Conservation (phyloP, 2,888 invertebrate genomes). For the Phrixothrix hirtus region DNA sequence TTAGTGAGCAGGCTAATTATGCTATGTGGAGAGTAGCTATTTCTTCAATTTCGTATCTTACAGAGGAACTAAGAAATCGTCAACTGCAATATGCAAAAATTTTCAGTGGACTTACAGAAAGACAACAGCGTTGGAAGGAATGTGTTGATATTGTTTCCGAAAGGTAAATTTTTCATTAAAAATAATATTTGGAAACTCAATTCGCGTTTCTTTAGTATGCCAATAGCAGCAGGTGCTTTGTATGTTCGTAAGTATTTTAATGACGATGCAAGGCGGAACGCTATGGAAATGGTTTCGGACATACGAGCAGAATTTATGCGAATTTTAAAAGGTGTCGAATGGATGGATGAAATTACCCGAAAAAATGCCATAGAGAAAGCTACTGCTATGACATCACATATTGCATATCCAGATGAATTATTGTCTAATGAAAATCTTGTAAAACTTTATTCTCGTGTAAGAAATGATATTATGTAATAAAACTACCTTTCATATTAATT, state of each 20-base stretch:
- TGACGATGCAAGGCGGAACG: conserved; percentile 79
- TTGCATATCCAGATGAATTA: conserved; percentile 91
- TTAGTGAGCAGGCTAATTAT: conserved; percentile 81
- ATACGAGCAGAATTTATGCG: conserved; percentile 81
- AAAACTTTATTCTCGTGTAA: conserved; percentile 74
- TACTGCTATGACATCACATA: conserved; percentile 84
- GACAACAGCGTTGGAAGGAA: conserved; percentile 84
- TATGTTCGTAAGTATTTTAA: conserved; percentile 88
- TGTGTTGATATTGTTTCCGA: conserved; percentile 78
- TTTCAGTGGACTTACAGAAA: conserved; percentile 79
- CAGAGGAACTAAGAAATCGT: conserved; percentile 73
- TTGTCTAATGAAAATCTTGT: conserved; percentile 79
- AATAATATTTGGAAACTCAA: neutral
- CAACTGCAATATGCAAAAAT: conserved; percentile 80
- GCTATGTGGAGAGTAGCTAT: conserved; percentile 89
- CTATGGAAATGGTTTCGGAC: conserved; percentile 83
- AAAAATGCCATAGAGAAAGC: conserved; percentile 58
- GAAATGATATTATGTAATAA: conserved; percentile 32
- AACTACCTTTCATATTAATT: conserved; percentile 4
- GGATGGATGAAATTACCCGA: conserved; percentile 69
- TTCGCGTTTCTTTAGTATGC: conserved; percentile 59
- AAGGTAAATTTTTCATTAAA: conserved; percentile 61
- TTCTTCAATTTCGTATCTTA: conserved; percentile 78
- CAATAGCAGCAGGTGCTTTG: conserved; percentile 77
- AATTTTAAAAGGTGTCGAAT: conserved; percentile 77